Base-by-base conservation (phyloP, 2,888 invertebrate genomes). In the Lottia gigantea region DNA sequence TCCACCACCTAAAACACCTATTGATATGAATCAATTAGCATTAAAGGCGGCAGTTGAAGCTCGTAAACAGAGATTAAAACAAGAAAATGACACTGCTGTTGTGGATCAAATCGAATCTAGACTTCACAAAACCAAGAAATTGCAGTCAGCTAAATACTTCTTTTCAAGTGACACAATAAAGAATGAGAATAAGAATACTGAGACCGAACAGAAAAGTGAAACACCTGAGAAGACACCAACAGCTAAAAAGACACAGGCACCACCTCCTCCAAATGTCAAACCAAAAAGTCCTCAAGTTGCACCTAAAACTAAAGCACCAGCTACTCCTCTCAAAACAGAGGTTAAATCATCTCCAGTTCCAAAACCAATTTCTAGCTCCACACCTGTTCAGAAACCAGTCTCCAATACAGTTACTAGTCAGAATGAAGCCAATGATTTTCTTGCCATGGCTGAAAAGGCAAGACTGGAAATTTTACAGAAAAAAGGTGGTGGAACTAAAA, bases 11-110 rank as follows among this genome's bases (percentile, higher is more conserved):
- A 70, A 62, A 67, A 72, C 68, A 72, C 75, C 23, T 72, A 75
- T 71, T 47, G 74, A 75, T 45, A 63, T 74, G 62, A 77, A 77
- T 31, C 86, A 87, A 62, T 82, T 82, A 62, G 87, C 86, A 8
- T 80, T 87, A 49, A 78, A 84, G 68, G 85, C 83, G 15, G 87
- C 87, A 7, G 84, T 87, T 3, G 85, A 83, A n/a, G 82, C 78
- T 68, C 73, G 87, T 16, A 80, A 85, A 62, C 75, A 74, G 47
- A 64, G 81, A n/a, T 78, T 87, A 8, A 83, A 84, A 23, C 77
- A 81, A 64, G 67, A 69, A 19, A 72, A 80, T n/a, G 80, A 83
- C 49, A 73, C 74, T 16, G 70, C 76, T 15, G 79, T 86, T 62
- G 82, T 85, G 26, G 80, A 83, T n/a, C 77, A 76, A 47, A 86